These are phyloP conservation scores for Athene noctua DNA, from an alignment of 2,113 vertebrate genomes.

Conservation along the genomic window DNA sequence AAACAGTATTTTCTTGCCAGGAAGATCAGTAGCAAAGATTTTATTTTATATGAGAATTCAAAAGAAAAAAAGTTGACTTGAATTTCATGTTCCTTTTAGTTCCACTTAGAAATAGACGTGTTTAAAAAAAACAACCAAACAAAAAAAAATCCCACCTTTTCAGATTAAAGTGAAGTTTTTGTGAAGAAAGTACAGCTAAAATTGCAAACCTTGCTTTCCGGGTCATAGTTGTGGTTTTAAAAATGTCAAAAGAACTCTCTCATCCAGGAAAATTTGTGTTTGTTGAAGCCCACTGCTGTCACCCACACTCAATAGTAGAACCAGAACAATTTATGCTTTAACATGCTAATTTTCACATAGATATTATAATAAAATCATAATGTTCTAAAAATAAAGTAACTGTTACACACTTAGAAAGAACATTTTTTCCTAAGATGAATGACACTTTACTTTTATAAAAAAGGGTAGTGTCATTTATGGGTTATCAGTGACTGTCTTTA, in stretches of 20 bases:
- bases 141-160: not conserved
- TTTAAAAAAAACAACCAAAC: not conserved
- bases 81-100: not conserved
- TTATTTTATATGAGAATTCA: not conserved
- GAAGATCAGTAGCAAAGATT: not conserved
- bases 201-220: not conserved
- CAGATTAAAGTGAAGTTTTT: not conserved
- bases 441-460: not conserved
- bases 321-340: not conserved
- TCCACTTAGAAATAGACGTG: not conserved
- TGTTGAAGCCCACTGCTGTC: not conserved
- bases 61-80: not conserved
- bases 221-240: not conserved
- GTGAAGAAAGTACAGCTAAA: not conserved
- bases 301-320: accelerated
- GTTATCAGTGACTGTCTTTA: not conserved
- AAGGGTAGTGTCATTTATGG: not conserved
- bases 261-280: not conserved
- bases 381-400: not conserved
- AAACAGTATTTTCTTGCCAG: not conserved
- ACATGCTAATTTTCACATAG: not conserved
- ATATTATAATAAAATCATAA: not conserved
- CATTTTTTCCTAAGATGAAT: not conserved
- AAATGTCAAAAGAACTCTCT: not conserved
- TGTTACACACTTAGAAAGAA: not conserved